Base-by-base conservation (phyloP, 2,797 vertebrate species). In the Parotocinclus haroldoi region DNA sequence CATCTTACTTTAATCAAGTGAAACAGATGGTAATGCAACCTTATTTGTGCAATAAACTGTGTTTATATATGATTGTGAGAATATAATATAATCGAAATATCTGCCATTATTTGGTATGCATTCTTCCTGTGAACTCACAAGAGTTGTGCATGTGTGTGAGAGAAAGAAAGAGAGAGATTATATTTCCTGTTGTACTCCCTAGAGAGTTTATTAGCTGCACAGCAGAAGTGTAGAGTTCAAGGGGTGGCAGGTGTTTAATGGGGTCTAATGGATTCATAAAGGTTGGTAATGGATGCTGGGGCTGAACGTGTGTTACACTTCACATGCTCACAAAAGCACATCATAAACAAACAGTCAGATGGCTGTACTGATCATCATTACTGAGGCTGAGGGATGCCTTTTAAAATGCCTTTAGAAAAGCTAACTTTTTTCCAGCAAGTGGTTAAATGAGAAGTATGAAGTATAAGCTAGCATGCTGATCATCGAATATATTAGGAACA, bases 191-290 rank as follows among this genome's bases (percentile, higher is more conserved):
- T 59, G 7, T 40, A 49, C n/a, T 50, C 44, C 16, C 58, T 10
- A 7, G 44, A 39, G 69, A 55, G 17, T 13, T 40, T 40, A 60
- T 55, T 49, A 71, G n/a, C 18, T 36, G 44, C 5, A 27, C 27
- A 27, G 27, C 27, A 27, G 58, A 27, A 10, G 42, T 51, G 49
- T 19, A 37, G 66, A 74, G 77, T 72, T 79, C 75, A 69, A 72
- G 39, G 79, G 69, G 82, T 75, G 83, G 74, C 83, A 84, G 82
- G 81, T 81, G 81, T 80, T 57, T 82, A 78, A 82, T 79, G 39
- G n/a, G 37, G 12, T 38, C 27, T 66, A 66, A 66, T 56, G 44
- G 63, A 46, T 61, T 66, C 37, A 60, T 10, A 49, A 49, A 36
- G 42, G n/a, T 3, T n/a, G 10, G 10, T 61, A 61, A 66, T 61